Percentiles rank a stretch among this genome's conserved stretches.
phyloP scores from a whole-genome alignment of 2,113 vertebrate species.

The Bujurquina vittata region DNA sequence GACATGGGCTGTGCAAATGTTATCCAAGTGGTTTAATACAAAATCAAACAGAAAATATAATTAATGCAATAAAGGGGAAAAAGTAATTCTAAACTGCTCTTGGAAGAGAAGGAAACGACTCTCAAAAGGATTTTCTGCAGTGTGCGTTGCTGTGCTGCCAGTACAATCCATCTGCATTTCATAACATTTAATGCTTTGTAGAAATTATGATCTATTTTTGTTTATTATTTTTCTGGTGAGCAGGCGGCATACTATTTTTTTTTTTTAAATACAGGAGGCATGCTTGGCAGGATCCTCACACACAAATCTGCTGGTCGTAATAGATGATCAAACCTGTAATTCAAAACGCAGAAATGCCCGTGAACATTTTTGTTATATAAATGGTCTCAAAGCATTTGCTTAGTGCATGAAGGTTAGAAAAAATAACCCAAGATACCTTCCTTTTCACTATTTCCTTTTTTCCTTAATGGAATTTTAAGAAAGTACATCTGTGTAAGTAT shows the following conservation, averaged over 20 bases:
- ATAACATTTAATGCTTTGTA: conserved; percentile 51
- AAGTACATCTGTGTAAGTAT: neutral
- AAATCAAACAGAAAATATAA: neutral
- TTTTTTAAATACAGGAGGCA: conserved; percentile 25
- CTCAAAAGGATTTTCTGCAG: conserved; percentile 32
- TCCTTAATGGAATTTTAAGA: neutral
- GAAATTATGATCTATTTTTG: conserved; percentile 39
- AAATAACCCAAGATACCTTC: neutral
- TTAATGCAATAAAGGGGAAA: neutral
- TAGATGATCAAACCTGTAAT: conserved; percentile 11
- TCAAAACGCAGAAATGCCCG: neutral
- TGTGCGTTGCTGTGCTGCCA: conserved; percentile 35
- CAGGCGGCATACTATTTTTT: conserved; percentile 19
- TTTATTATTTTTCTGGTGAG: conserved; percentile 31
- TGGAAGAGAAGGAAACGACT: conserved; percentile 13
- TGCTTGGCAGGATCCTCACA: neutral
- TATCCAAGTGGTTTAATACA: neutral
- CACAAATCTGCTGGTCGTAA: conserved; percentile 28
- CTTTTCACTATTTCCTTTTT: neutral
- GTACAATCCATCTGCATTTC: conserved; percentile 64
- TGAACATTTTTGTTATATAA: neutral
- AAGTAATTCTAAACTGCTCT: conserved; percentile 1
- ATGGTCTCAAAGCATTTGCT: neutral
- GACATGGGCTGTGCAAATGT: neutral
- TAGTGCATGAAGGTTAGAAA: fast-evolving